Conservation (phyloP, 2,888 invertebrate species). For the Erannis defoliaria region DNA sequence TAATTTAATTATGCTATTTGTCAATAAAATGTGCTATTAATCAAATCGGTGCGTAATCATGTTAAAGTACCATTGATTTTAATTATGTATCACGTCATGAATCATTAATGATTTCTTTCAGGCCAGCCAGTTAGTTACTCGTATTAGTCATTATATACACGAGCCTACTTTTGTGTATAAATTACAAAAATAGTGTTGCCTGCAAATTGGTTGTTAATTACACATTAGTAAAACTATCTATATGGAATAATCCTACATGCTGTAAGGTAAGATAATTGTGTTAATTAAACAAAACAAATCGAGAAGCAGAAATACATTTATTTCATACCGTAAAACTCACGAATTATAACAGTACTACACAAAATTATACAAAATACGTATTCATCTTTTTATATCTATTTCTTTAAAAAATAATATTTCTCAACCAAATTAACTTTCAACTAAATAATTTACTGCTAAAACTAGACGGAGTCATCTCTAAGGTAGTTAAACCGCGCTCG, state of each 20-base stretch:
- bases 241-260: no score
- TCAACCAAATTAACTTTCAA: neutral
- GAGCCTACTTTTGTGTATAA: no score
- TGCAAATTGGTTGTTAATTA: no score
- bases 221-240: no score
- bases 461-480: constrained; percentile 61
- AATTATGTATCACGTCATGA: constrained; percentile 14
- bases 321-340: no score
- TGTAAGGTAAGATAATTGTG: no score
- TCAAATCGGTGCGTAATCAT: constrained; percentile 1
- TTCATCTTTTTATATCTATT: neutral
- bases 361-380: no score
- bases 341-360: no score
- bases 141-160: no score
- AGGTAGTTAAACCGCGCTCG: constrained; percentile 59
- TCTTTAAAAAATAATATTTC: neutral
- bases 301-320: no score
- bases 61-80: constrained; percentile 11
- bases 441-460: constrained; percentile 57
- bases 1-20: constrained; percentile 5
- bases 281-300: no score
- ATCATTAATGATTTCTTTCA: constrained; percentile 5
- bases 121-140: neutral
- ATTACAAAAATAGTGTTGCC: no score
- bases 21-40: constrained; percentile 9